Evolutionary conservation across 1,140 invertebrate genomes (phyloP), one percentile per base, ranked within the genome.

Genomic region (Orius insidiosus): DNA sequence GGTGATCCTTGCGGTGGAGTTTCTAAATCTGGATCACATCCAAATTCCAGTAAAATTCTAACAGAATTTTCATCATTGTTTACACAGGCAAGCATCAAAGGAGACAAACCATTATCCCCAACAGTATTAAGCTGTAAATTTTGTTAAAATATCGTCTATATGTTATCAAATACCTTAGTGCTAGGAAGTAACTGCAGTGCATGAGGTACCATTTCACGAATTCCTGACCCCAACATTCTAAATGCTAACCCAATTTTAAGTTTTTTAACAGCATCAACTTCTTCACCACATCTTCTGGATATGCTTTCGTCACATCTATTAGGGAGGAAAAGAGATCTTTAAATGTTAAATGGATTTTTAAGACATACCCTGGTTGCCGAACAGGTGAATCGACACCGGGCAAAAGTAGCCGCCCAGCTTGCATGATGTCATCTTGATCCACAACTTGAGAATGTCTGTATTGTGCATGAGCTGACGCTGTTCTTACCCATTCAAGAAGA

Each of bases 361-460:
- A n/a, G n/a, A n/a, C n/a, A n/a, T 45, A 55, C 54, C 56, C 55
- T 42, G 85, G 68, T 6, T 77, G 70, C 48, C 85, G 62, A 1
- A 85, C 74, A 8, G 86, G 85, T 62, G 85, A 90, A 60, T 90
- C 86, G 0, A 88, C 83, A 18, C 85, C 84, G 1, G 87, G 86
- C 24, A 92, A 64, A 8, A 92, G 66, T 11, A 92, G 59, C 31
- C 87, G 62, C 0, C 85, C 85, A 0, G 86, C 84, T 63, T 92
- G 85, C 69, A 81, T 74, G 6, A 90, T 76, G 58, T 92, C 86
- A 59, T 90, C 84, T 47, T 80, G 79, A 60, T 90, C 86, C 10
- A 88, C 71, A 33, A 80, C 68, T 5, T 72, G 65, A 0, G 81
- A 76, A 43, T 78, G 77, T n/a, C 87, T 69, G 56, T 88, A 75